Conservation (phyloP, 2,113 vertebrate genomes). For the Trematomus loennbergii region DNA sequence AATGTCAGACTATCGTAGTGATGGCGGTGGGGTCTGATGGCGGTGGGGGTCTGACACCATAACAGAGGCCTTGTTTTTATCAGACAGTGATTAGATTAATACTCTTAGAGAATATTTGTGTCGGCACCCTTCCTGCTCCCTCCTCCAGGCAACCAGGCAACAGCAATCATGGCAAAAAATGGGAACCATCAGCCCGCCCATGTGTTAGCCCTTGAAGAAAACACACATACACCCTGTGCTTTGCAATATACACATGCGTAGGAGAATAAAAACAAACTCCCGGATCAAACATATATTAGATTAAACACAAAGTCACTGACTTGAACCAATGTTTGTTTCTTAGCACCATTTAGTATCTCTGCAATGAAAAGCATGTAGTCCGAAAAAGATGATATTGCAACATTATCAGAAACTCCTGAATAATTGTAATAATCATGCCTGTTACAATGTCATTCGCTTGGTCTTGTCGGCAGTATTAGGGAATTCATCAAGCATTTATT, state of each 20-base stretch:
- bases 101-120: slow-evolving; percentile 86
- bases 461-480: slow-evolving; percentile 36
- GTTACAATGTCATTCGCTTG: slow-evolving; percentile 44
- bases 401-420: slow-evolving; percentile 38
- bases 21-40: slow-evolving; percentile 44
- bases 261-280: slow-evolving; percentile 34
- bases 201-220: slow-evolving; percentile 66
- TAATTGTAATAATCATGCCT: slow-evolving; percentile 56
- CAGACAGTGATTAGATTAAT: slow-evolving; percentile 86
- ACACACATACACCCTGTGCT: slow-evolving; percentile 39
- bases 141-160: slow-evolving; percentile 71
- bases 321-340: slow-evolving; percentile 29
- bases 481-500: slow-evolving; percentile 50
- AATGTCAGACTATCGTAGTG: slow-evolving; percentile 75
- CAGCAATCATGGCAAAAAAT: slow-evolving; percentile 83
- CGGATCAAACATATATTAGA: slow-evolving; percentile 42
- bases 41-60: slow-evolving; percentile 72
- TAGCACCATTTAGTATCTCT: slow-evolving; percentile 10
- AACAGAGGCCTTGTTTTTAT: slow-evolving; percentile 80
- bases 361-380: not conserved
- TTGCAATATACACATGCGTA: slow-evolving; percentile 29
- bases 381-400: slow-evolving; percentile 19
- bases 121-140: slow-evolving; percentile 74
- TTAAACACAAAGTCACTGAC: slow-evolving; percentile 12
- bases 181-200: slow-evolving; percentile 71